Percentiles rank a stretch among this genome's conserved stretches.
Conservation (phyloP, 2,113 vertebrate species). For the Plecotus auritus region DNA sequence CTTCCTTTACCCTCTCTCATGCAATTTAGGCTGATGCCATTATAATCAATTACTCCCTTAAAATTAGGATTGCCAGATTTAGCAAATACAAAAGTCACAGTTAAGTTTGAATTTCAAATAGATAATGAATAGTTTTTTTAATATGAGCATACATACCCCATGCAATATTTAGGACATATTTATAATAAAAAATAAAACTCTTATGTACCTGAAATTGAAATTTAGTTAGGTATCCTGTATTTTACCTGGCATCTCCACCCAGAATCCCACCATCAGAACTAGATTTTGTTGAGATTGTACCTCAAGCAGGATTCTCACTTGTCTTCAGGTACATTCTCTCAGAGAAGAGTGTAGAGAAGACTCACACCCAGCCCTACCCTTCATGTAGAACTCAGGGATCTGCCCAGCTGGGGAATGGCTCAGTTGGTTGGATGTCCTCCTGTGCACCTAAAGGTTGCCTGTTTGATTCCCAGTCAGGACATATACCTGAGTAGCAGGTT, state of each 20-base stretch:
- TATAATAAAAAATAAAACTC: neutral
- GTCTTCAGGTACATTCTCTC: neutral
- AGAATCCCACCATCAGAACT: neutral
- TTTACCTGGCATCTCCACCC: neutral
- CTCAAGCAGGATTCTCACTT: neutral
- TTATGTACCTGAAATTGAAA: neutral
- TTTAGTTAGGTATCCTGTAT: neutral
- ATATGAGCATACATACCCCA: neutral
- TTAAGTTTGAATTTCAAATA: constrained; percentile 3
- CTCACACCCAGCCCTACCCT: no score
- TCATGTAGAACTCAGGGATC: neutral
- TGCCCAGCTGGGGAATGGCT: neutral
- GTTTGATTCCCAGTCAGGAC: neutral
- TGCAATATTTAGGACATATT: neutral
- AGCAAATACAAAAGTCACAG: neutral
- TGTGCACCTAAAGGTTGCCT: neutral
- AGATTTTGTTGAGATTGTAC: neutral
- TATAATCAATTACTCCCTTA: neutral
- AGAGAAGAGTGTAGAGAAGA: neutral
- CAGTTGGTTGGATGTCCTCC: neutral
- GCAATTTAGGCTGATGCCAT: neutral
- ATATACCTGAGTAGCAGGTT: no score
- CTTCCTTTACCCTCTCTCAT: neutral
- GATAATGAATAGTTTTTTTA: neutral
- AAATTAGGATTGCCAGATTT: neutral